phyloP scores from a whole-genome alignment of 2,113 vertebrate species.

The Bettongia penicillata region DNA sequence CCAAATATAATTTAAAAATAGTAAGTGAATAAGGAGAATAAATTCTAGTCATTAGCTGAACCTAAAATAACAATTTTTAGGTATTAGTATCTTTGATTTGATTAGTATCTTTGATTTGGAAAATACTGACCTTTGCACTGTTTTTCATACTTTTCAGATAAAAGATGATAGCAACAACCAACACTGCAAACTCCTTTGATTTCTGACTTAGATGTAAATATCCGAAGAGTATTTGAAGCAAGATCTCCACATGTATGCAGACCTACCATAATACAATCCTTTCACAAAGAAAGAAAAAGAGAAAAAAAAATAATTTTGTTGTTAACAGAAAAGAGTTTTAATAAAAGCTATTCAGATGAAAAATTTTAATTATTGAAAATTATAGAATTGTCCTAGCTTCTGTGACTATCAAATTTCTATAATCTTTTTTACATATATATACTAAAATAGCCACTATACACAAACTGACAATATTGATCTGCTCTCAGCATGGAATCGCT shows the following conservation, averaged over 20 bases:
- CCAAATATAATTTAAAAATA: slow-evolving; percentile 37
- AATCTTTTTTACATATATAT: not conserved
- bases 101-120: slow-evolving; percentile 18
- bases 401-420: slow-evolving; percentile 22
- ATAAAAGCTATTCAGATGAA: not conserved
- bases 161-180: slow-evolving; percentile 96
- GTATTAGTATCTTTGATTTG: not conserved
- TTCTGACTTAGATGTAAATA: slow-evolving; percentile 92
- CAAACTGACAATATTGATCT: slow-evolving; percentile 29
- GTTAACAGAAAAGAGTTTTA: not conserved
- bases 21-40: slow-evolving; percentile 23
- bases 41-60: slow-evolving; percentile 56
- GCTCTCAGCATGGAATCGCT: not conserved
- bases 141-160: slow-evolving; percentile 94
- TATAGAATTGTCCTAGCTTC: not conserved
- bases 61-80: slow-evolving; percentile 55
- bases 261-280: slow-evolving; percentile 95
- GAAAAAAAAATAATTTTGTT: slow-evolving; percentile 38
- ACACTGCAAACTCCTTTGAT: slow-evolving; percentile 94
- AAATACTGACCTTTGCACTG: slow-evolving; percentile 80
- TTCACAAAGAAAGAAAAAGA: slow-evolving; percentile 51
- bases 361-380: slow-evolving; percentile 35
- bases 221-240: slow-evolving; percentile 89
- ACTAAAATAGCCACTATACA: not conserved
- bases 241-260: slow-evolving; percentile 98